phyloP scores from a whole-genome alignment of 1,140 invertebrate species.

The Lepidurus apus region DNA sequence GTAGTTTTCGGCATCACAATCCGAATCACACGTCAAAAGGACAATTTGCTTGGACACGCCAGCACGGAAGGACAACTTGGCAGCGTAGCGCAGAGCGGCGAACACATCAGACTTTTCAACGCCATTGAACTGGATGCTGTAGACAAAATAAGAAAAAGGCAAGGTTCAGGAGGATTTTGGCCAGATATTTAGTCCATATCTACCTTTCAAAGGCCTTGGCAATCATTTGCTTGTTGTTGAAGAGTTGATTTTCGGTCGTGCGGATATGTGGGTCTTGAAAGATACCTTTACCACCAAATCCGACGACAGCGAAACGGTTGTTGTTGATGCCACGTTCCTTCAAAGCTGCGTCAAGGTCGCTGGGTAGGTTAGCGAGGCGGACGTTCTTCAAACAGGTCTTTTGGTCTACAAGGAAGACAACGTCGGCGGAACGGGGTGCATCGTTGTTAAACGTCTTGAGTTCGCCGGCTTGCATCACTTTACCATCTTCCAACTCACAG shows the following conservation, averaged over 20 bases:
- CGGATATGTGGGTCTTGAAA: constrained; percentile 42
- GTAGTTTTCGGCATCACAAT: constrained; percentile 42
- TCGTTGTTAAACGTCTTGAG: constrained; percentile 40
- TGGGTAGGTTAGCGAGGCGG: constrained; percentile 35
- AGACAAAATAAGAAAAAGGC: constrained; percentile 27
- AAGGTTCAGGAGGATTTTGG: constrained; percentile 36
- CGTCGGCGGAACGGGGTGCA: constrained; percentile 46
- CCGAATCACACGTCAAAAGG: constrained; percentile 45
- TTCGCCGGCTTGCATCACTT: constrained; percentile 42
- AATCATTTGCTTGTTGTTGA: constrained; percentile 36
- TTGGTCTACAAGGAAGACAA: constrained; percentile 53
- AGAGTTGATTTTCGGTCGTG: constrained; percentile 48
- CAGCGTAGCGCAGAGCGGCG: constrained; percentile 48
- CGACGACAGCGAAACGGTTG: constrained; percentile 50
- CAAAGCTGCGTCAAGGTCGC: constrained; percentile 44
- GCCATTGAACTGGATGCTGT: constrained; percentile 39
- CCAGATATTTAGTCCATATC: constrained; percentile 41
- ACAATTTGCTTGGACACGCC: constrained; percentile 51
- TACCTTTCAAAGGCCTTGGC: constrained; percentile 35
- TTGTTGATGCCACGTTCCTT: constrained; percentile 41
- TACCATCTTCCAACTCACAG: constrained; percentile 43
- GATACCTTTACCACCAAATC: constrained; percentile 47
- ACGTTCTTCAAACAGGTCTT: constrained; percentile 41
- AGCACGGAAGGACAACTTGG: constrained; percentile 48
- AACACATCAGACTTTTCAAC: constrained; percentile 38